These are phyloP conservation scores for Drosophila arawakana DNA, from an alignment of 1,140 invertebrate species.

Conservation along the genomic window DNA sequence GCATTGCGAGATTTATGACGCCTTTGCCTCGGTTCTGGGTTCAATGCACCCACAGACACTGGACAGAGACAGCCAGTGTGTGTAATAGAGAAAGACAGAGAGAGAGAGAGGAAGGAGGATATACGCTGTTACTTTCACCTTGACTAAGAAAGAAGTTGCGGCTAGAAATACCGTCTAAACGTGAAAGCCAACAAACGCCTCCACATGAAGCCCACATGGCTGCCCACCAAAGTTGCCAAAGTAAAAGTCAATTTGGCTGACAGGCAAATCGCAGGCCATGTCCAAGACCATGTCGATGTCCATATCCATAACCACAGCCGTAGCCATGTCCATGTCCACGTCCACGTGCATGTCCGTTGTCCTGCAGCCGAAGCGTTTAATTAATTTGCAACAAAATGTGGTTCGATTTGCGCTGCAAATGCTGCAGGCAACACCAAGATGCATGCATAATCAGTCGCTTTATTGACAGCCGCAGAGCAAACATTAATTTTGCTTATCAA, in stretches of 20 bases:
- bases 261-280: conserved; percentile 57
- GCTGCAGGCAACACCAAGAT: conserved; percentile 14
- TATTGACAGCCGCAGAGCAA: conserved; percentile 30
- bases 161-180: conserved; percentile 55
- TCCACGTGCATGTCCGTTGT: conserved; percentile 23
- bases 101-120: not conserved
- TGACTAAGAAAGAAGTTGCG: conserved; percentile 33
- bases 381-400: conserved; percentile 80
- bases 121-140: conserved; percentile 64
- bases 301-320: not conserved
- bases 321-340: conserved; percentile 8
- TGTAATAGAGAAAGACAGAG: not conserved
- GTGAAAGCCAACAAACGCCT: conserved; percentile 79
- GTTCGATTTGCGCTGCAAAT: conserved; percentile 32
- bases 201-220: conserved; percentile 32
- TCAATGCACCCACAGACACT: conserved; percentile 23
- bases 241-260: conserved; percentile 80
- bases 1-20: conserved; percentile 47
- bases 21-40: conserved; percentile 42
- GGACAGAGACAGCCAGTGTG: not conserved
- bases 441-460: conserved; percentile 14
- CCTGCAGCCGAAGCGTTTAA: conserved; percentile 62
- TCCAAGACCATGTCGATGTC: conserved; percentile 5
- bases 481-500: conserved; percentile 52
- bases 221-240: conserved; percentile 23